These are phyloP conservation scores for Aricia agestis DNA, from an alignment of 1,140 invertebrate species.

Conservation along the genomic window DNA sequence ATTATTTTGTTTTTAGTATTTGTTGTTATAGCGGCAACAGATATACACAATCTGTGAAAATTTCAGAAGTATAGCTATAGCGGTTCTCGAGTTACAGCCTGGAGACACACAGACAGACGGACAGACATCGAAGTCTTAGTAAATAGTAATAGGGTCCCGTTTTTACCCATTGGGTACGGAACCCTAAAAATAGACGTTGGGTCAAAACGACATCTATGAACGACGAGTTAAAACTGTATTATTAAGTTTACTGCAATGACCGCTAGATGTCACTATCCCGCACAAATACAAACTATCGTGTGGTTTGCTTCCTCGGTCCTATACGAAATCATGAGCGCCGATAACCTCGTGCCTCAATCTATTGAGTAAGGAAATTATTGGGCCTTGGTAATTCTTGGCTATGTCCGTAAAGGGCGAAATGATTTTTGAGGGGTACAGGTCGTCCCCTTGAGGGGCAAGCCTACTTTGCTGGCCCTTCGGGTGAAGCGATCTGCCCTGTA, in stretches of 20 bases:
- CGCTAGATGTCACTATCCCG: constrained; percentile 1
- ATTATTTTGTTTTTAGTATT: too few species aligned
- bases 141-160: too few species aligned
- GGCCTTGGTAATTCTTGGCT: constrained; percentile 88
- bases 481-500: constrained; percentile 82
- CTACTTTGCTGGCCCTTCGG: constrained; percentile 81
- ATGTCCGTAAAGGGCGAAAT: constrained; percentile 77
- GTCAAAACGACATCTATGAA: not conserved
- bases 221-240: not conserved
- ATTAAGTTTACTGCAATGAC: not conserved
- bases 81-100: too few species aligned
- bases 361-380: constrained; percentile 92
- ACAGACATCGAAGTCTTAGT: too few species aligned
- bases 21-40: too few species aligned
- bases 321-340: not conserved
- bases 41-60: too few species aligned
- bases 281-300: constrained; percentile 11
- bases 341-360: constrained; percentile 85
- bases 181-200: too few species aligned
- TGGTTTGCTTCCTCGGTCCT: not conserved
- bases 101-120: too few species aligned
- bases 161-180: too few species aligned
- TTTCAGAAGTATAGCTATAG: too few species aligned
- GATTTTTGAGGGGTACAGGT: constrained; percentile 86
- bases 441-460: constrained; percentile 80